These are phyloP conservation scores for Apodemus sylvaticus DNA, from an alignment of 2,113 vertebrate genomes.

Conservation along the genomic window DNA sequence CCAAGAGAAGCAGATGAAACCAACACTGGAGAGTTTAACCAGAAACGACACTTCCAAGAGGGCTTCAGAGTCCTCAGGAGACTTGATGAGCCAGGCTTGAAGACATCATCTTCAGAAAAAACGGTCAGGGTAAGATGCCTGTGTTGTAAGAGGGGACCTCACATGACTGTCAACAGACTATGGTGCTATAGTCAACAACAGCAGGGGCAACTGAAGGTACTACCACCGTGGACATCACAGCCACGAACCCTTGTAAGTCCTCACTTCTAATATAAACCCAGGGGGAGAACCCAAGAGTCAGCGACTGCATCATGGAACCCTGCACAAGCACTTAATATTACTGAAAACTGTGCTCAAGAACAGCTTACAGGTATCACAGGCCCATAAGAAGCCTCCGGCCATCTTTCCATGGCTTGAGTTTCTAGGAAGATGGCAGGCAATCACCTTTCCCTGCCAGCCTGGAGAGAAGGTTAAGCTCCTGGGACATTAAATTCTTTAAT, in stretches of 20 bases:
- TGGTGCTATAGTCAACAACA: neutral
- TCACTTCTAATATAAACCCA: neutral
- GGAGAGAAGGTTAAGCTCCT: neutral
- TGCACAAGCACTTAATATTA: neutral
- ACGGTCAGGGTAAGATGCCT: neutral
- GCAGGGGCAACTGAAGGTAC: neutral
- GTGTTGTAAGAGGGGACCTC: neutral
- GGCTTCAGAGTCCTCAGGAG: neutral
- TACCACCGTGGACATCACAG: fast-evolving
- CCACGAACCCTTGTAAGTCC: neutral
- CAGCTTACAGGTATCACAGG: neutral
- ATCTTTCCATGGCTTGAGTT: neutral
- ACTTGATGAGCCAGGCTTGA: neutral
- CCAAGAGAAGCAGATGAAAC: slow-evolving; percentile 8
- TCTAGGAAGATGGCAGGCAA: neutral
- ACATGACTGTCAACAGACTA: fast-evolving
- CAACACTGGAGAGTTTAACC: neutral
- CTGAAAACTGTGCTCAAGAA: slow-evolving; percentile 4
- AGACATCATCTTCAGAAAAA: neutral
- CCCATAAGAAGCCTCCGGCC: neutral
- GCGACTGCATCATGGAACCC: neutral
- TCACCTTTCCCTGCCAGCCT: neutral
- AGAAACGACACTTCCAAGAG: neutral
- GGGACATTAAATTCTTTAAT: no score
- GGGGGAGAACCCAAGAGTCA: neutral